These are phyloP conservation scores for Rattus rattus DNA, from an alignment of 2,113 vertebrate species.

Conservation along the genomic window DNA sequence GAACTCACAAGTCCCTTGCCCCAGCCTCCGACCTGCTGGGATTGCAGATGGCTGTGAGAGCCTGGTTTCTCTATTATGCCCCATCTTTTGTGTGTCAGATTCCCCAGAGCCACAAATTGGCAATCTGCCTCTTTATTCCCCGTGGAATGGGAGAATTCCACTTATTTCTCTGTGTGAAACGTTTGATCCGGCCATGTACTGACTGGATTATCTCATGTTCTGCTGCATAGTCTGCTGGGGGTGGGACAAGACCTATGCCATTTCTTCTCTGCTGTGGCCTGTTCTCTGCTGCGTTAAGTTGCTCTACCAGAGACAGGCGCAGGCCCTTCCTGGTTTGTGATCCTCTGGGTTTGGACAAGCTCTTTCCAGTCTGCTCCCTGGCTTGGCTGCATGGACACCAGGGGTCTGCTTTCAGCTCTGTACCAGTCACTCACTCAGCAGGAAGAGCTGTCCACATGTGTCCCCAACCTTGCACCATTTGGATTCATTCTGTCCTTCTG, in stretches of 20 bases:
- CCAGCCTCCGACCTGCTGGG: neutral
- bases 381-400: neutral
- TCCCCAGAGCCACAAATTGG: neutral
- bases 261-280: neutral
- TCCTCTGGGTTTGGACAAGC: neutral
- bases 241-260: neutral
- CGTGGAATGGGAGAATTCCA: neutral
- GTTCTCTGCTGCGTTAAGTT: neutral
- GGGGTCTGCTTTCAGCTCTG: neutral
- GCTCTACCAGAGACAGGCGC: neutral
- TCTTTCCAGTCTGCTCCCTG: neutral
- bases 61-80: neutral
- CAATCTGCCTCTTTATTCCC: neutral
- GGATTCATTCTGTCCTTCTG: neutral
- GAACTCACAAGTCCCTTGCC: neutral
- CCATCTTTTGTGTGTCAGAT: neutral
- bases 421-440: neutral
- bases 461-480: neutral
- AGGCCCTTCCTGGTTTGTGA: neutral
- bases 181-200: neutral
- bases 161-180: neutral
- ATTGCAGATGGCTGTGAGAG: neutral
- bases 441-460: neutral
- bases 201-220: neutral
- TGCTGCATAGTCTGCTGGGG: no score